Conservation (phyloP, 2,797 vertebrate species). For the Synaphobranchus kaupii region DNA sequence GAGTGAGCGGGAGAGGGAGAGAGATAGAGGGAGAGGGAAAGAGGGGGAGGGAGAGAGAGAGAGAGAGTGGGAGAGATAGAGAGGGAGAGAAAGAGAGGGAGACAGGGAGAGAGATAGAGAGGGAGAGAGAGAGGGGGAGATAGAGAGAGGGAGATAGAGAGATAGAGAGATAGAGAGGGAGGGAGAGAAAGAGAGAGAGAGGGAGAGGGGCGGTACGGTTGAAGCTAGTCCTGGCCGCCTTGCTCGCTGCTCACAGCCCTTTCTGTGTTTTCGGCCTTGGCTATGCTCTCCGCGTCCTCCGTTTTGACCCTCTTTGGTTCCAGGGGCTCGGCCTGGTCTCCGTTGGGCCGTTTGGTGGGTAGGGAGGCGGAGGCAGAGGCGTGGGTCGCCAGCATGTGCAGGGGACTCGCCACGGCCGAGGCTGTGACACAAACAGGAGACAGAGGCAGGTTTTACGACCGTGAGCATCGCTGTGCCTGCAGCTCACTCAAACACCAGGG, state of each 20-base stretch:
- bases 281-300: slow-evolving; percentile 71
- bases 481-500: neutral
- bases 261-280: slow-evolving; percentile 75
- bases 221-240: slow-evolving; percentile 75
- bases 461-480: too few relatives aligned
- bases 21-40: slow-evolving; percentile 2
- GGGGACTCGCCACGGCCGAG: slow-evolving; percentile 82
- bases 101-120: too few relatives aligned
- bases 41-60: neutral
- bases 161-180: slow-evolving; percentile 34
- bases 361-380: slow-evolving; percentile 90
- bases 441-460: neutral
- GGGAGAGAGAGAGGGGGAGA: slow-evolving; percentile 8
- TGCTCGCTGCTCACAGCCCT: slow-evolving; percentile 73
- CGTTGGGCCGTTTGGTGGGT: slow-evolving; percentile 89
- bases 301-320: slow-evolving; percentile 84
- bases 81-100: neutral
- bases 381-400: slow-evolving; percentile 90
- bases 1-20: slow-evolving; percentile 32
- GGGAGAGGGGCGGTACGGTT: slow-evolving; percentile 20
- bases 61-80: neutral
- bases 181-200: slow-evolving; percentile 21
- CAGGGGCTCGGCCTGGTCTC: slow-evolving; percentile 78
- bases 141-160: neutral
- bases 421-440: slow-evolving; percentile 17